Conservation (phyloP, 2,888 invertebrate species). For the Nemurella pictetii region DNA sequence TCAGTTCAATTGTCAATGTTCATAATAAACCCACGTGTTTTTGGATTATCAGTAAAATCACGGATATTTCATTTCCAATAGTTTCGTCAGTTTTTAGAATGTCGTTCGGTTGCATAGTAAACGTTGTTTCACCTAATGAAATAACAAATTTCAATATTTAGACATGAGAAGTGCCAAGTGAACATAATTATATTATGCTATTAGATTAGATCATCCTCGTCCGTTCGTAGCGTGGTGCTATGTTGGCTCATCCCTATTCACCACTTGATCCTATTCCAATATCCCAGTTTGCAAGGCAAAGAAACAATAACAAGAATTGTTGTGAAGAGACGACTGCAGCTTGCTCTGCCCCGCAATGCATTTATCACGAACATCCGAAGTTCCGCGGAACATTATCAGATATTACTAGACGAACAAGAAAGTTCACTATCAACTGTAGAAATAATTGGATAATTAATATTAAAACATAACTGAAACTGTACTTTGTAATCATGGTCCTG, state of each 20-base stretch:
- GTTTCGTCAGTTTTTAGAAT: too few species aligned
- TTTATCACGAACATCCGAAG: background rate
- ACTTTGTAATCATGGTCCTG: background rate
- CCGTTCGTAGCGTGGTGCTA: background rate
- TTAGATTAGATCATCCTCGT: background rate
- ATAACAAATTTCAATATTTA: background rate
- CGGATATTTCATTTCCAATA: too few species aligned
- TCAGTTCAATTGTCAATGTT: slow-evolving; percentile 11
- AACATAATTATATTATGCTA: background rate
- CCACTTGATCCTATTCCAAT: too few species aligned
- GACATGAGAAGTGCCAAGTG: background rate
- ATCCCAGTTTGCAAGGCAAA: background rate
- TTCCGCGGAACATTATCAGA: background rate
- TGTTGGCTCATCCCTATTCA: background rate
- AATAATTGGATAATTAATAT: background rate
- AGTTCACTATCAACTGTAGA: background rate
- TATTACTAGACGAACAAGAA: background rate
- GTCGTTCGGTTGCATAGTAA: background rate
- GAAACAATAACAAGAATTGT: background rate
- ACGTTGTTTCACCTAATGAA: background rate
- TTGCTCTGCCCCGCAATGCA: background rate
- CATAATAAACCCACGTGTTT: background rate
- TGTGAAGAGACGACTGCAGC: background rate
- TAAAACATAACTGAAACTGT: background rate
- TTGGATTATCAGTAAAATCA: too few species aligned